phyloP scores from a whole-genome alignment of 2,888 invertebrate genomes.

The Phyto melanocephala region DNA sequence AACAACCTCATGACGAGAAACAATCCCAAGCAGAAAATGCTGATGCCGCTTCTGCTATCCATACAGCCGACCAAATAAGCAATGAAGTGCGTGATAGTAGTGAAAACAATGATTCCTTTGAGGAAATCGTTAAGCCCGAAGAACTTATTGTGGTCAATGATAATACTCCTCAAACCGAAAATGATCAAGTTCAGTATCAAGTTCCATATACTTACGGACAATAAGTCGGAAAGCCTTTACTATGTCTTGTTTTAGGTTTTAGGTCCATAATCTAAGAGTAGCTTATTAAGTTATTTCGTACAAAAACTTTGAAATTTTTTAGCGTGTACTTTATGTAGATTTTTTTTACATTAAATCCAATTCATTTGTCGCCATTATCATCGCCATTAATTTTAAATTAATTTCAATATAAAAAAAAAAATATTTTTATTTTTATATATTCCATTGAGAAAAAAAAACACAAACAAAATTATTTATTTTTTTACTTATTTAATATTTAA shows the following conservation, averaged over 20 bases:
- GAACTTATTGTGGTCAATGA: slow-evolving; percentile 76
- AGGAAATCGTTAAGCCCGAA: slow-evolving; percentile 71
- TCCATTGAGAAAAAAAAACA: background rate
- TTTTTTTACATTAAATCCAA: background rate
- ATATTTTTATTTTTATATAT: slow-evolving; percentile 19
- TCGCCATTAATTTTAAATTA: slow-evolving; percentile 48
- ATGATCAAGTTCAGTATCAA: background rate
- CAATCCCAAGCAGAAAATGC: slow-evolving; percentile 58
- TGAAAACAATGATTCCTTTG: slow-evolving; percentile 73
- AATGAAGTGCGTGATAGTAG: slow-evolving; percentile 73
- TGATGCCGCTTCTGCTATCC: slow-evolving; percentile 44
- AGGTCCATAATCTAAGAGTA: slow-evolving; percentile 1
- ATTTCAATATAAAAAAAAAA: background rate
- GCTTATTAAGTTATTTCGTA: slow-evolving; percentile 9
- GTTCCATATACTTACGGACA: background rate
- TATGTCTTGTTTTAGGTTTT: background rate
- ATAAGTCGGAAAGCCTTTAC: background rate
- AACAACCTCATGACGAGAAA: too few species aligned
- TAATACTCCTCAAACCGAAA: slow-evolving; percentile 62
- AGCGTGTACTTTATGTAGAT: background rate
- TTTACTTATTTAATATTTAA: slow-evolving; percentile 15
- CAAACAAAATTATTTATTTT: slow-evolving; percentile 48
- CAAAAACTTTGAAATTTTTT: slow-evolving; percentile 6
- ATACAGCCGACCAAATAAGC: slow-evolving; percentile 65
- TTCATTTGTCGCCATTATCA: slow-evolving; percentile 44